Evolutionary conservation across 2,888 invertebrate species (phyloP), one percentile per base, ranked within the genome.

Genomic region (Tenthredo mesomela): DNA sequence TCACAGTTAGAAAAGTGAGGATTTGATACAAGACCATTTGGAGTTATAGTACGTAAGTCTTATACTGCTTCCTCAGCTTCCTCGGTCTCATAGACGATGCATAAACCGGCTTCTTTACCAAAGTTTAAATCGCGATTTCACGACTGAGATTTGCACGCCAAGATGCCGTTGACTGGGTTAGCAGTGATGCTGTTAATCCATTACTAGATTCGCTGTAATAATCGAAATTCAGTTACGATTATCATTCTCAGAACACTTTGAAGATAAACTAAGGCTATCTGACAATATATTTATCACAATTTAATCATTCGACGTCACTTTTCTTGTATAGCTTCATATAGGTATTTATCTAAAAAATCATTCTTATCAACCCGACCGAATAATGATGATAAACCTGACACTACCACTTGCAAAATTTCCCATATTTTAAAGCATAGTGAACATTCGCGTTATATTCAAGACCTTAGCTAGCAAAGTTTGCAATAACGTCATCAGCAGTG

Each of bases 1-100:
- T 50, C 21, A 50, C 77, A 29, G 77, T 1, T 54, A 29, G 33
- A 77, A 73, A 43, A 43, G 73, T 73, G 73, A 73, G n/a, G 73
- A 73, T 73, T 73, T 43, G 12, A 25, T 25, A 18, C 7, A 67
- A 67, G 12, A 43, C 73, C 12, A n/a, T 40, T 77, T 21, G 10
- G 54, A 77, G 10, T 29, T 43, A 40, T 43, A 40, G 21, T 15
- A 67, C 67, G 67, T 33, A 67, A 67, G 89, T 90, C 89, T 90
- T 90, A 88, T 88, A 87, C 87, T 88, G 85, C 86, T 85, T 80
- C 84, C 84, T 86, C 85, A 77, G 82, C 70, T 86, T 86, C 33
- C 7, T 47, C 29, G 77, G 10, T 73, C 12, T 40, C 73, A 43
- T n/a, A 43, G 73, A 73, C n/a, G 43, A 15, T 25, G 73, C 43